Percentiles rank a stretch among this genome's conserved stretches.
Conservation (phyloP, 2,113 vertebrate species). For the Vombatus ursinus region DNA sequence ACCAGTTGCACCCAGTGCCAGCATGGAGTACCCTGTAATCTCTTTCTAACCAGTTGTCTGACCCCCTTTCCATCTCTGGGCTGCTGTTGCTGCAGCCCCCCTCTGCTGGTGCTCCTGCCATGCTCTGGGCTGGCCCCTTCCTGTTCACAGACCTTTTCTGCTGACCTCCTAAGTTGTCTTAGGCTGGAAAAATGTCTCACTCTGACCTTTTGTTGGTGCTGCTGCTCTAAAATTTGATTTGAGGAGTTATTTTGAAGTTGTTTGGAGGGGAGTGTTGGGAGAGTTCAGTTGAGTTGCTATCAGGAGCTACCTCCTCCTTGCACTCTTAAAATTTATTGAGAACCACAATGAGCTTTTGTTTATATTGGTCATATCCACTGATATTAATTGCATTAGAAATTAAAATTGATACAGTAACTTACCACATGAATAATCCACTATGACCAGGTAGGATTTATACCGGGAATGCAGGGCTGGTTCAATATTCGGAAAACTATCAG, state of each 20-base stretch:
- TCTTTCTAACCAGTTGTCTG: neutral
- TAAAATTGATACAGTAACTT: no score
- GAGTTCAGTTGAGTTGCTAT: neutral
- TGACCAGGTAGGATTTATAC: no score
- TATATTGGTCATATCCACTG: neutral
- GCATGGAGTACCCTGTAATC: neutral
- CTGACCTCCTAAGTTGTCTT: neutral
- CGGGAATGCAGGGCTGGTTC: no score
- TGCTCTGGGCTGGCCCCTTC: neutral
- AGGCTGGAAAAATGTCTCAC: neutral
- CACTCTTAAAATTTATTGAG: neutral
- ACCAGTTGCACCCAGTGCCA: neutral
- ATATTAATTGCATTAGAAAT: neutral
- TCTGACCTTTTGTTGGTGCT: neutral
- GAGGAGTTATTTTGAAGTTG: neutral
- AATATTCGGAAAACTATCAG: no score
- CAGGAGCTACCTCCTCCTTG: neutral
- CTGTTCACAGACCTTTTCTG: neutral
- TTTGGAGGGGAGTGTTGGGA: neutral
- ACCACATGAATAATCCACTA: no score
- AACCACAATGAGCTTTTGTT: neutral
- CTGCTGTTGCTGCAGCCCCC: neutral
- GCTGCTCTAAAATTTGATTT: neutral
- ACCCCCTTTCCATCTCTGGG: neutral
- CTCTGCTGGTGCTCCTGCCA: neutral